These are phyloP conservation scores for Orientallactaga sibirica DNA, from an alignment of 2,797 vertebrate species.

Conservation along the genomic window DNA sequence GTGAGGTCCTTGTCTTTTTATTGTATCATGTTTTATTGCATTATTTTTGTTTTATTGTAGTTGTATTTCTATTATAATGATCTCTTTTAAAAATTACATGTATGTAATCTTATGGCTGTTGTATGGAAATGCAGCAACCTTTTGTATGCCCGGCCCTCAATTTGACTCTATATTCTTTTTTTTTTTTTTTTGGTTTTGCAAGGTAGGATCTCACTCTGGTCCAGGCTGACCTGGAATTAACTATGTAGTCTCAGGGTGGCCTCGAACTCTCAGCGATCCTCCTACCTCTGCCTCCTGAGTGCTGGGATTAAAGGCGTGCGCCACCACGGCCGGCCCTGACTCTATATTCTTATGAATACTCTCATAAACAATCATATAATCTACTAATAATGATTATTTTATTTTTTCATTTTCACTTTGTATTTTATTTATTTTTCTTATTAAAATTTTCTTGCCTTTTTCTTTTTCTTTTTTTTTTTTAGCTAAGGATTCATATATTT, in stretches of 20 bases:
- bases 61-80: neutral
- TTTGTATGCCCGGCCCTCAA: neutral
- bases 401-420: conserved; percentile 42
- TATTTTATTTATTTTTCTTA: neutral
- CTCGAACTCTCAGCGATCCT: too few species aligned
- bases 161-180: conserved; percentile 1
- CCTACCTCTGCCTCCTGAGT: too few species aligned
- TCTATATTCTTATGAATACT: neutral
- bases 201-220: too few species aligned
- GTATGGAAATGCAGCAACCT: neutral
- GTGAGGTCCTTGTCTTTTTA: neutral
- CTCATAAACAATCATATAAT: neutral
- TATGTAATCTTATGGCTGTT: neutral
- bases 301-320: too few species aligned
- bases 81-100: conserved; percentile 9
- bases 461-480: too few species aligned
- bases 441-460: too few species aligned
- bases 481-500: too few species aligned
- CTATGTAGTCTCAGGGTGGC: too few species aligned
- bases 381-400: conserved; percentile 38
- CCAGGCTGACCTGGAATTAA: too few species aligned
- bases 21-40: neutral
- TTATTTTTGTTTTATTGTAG: conserved; percentile 32
- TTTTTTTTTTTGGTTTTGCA: too few species aligned
- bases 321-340: too few species aligned